phyloP scores from a whole-genome alignment of 2,113 vertebrate genomes.

The Rostratula benghalensis region DNA sequence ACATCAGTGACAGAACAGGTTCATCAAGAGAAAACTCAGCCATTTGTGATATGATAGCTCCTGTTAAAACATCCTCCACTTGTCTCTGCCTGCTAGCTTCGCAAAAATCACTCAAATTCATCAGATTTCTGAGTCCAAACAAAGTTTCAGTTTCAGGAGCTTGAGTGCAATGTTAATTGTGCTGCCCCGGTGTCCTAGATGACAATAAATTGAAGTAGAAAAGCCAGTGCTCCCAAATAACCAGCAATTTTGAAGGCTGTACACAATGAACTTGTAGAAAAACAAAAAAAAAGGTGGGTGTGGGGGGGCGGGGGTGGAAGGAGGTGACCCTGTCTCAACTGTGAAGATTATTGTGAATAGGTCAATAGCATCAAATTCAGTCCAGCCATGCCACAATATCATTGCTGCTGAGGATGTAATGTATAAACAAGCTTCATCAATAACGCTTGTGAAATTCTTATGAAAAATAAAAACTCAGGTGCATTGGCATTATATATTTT shows the following conservation, averaged over 20 bases:
- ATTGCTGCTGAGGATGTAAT: neutral
- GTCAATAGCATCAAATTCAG: neutral
- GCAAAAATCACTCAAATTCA: neutral
- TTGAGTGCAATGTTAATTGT: constrained; percentile 4
- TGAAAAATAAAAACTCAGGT: neutral
- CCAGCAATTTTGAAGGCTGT: constrained; percentile 27
- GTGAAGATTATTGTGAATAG: neutral
- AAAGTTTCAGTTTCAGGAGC: neutral
- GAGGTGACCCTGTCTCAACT: neutral
- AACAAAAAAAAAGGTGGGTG: neutral
- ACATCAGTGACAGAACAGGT: neutral
- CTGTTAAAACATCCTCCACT: neutral
- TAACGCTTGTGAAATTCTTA: neutral
- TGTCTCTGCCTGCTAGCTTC: neutral
- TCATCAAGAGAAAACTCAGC: neutral
- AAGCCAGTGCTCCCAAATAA: neutral
- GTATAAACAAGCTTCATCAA: neutral
- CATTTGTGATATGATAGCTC: neutral
- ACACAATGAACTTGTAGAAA: neutral
- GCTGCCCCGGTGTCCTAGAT: neutral
- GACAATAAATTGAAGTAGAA: too few species aligned
- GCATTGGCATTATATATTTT: neutral
- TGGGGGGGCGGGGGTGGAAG: too few species aligned
- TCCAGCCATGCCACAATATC: neutral
- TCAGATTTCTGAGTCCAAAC: neutral